Evolutionary conservation across 2,888 invertebrate genomes (phyloP), one percentile per base, ranked within the genome.

Genomic region (Aethes cnicana): DNA sequence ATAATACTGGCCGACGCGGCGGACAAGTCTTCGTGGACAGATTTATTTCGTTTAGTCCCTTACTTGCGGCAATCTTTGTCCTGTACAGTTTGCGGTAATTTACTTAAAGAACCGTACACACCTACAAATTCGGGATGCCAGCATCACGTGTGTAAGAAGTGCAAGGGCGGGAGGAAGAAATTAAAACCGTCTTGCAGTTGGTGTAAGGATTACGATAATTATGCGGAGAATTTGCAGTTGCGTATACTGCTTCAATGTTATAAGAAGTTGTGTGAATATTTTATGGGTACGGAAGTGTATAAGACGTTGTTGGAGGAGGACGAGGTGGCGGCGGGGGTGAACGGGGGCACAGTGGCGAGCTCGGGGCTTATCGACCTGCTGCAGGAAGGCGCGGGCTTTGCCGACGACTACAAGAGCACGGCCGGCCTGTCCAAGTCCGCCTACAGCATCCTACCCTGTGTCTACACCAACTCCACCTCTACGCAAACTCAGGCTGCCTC

Each of bases 31-130:
- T 92, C 94, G 49, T 95, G 95, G 94, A 92, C 92, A 46, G 96
- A 97, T 84, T 91, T 97, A 65, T 95, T 95, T 83, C 92, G 95
- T 65, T 92, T 95, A 69, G 92, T 97, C 64, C 95, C 96, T 3
- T 95, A 95, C 84, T 91, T 97, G 72, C 92, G 97, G 53, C 96
- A 96, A 78, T 94, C 96, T 58, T 90, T 98, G 66, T 95, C 96
- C 63, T 98, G 98, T 85, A 95, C 95, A 49, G 97, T 97, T 47
- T 98, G 98, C 81, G 94, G 95, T 56, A 94, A 95, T 74, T 90
- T 97, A 61, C 82, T 97, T 49, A 93, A 93, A 62, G 94, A 95
- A 72, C 97, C 97, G 4, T 94, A 93, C 72, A 94, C 95, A 23
- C 96, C 97, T 9, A 92, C 92, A 12, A 93, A 93, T 64, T 92